Base-by-base conservation (phyloP, 1,140 invertebrate genomes). In the Meteorus sp. region DNA sequence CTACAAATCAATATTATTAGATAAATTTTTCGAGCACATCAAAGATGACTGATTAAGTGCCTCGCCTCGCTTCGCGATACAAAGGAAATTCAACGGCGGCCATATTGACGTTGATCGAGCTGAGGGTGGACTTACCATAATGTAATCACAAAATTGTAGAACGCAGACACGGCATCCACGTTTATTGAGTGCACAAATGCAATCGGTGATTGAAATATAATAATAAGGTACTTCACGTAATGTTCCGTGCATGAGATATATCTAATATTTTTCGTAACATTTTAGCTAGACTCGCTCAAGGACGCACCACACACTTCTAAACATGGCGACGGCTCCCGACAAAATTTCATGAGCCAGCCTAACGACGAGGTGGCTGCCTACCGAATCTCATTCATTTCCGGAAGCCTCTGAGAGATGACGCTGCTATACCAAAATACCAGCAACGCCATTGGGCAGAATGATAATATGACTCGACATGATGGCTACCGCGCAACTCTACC, bases 111-210 rank as follows among this genome's bases (percentile, higher is more conserved):
- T 73, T 75, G 70, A 66, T 65, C 62, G 53, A 57, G 60, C 60
- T 64, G 63, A 69, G 70, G 64, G 66, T 69, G 60, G 71, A 84
- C 84, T 85, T 81, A 85, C 83, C 84, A 83, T 83, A 80, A 77
- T 81, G 81, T 82, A 82, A 84, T 85, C 82, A 81, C 80, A 79
- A 84, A 82, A 77, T 81, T 80, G 75, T 70, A 69, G 71, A 64
- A 71, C 69, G 74, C 73, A 76, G 72, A 64, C 69, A 60, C 63
- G 74, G 77, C 82, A 84, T 84, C 82, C 78, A 77, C 69, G 62
- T 57, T 61, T 74, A 76, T 78, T 22, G 75, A 82, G 72, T 65
- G 72, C 64, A 78, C 67, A 68, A 67, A 58, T 71, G 72, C 67
- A 50, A 66, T 76, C 65, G 61, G 67, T 71, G 62, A 70, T 66